Conservation (phyloP, 2,888 invertebrate species). For the Phyllotreta striolata region DNA sequence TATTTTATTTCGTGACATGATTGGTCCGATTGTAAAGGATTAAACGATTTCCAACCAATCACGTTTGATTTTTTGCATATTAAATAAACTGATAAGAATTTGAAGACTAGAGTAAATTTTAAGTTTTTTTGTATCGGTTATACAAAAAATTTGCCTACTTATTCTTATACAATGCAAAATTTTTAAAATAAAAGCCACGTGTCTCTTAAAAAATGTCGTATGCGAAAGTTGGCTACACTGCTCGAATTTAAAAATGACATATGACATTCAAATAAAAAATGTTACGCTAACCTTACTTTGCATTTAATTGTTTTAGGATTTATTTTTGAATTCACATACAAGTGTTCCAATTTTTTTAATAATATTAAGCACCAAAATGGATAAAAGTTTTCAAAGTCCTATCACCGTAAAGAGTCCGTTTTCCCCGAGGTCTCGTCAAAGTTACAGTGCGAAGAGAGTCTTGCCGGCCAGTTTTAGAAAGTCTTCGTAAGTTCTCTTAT, state of each 20-base stretch:
- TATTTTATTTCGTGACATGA: not conserved
- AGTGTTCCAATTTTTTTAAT: not conserved
- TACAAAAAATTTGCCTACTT: no score
- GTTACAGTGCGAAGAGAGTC: conserved; percentile 48
- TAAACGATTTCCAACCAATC: not conserved
- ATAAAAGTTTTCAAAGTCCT: conserved; percentile 45
- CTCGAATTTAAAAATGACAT: no score
- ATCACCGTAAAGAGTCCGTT: conserved; percentile 50
- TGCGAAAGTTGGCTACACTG: no score
- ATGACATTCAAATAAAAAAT: no score
- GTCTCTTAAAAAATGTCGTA: no score
- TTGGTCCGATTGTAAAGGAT: no score
- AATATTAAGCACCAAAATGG: conserved; percentile 37
- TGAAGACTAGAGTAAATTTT: no score
- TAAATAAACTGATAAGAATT: no score
- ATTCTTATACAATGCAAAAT: no score
- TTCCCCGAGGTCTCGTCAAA: conserved; percentile 54
- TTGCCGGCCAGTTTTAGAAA: conserved; percentile 53
- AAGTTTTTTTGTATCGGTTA: no score
- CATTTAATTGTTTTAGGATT: not conserved
- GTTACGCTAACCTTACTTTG: no score
- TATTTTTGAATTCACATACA: not conserved
- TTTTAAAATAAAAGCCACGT: no score
- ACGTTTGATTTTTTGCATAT: not conserved
- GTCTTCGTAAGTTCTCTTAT: conserved; percentile 54